Conservation (phyloP, 2,113 vertebrate species). For the Nettapus auritus region DNA sequence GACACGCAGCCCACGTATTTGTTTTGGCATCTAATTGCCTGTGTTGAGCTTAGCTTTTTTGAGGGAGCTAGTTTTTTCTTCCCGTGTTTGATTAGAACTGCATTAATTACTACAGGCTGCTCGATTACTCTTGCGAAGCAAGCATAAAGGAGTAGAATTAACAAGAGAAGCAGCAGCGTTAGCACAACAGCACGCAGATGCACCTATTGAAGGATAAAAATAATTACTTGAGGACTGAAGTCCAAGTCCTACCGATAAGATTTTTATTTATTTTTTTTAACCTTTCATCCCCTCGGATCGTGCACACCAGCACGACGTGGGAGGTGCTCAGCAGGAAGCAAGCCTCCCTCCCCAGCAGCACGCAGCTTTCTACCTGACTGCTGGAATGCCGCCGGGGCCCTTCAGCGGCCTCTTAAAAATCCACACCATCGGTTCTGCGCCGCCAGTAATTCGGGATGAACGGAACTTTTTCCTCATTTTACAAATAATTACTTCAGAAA, state of each 20-base stretch:
- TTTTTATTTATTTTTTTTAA: conserved; percentile 1
- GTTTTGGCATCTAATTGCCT: not conserved
- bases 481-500: not conserved
- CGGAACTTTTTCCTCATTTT: not conserved
- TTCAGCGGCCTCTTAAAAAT: not conserved
- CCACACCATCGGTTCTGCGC: not conserved
- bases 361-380: not conserved
- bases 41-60: not conserved
- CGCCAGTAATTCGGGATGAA: not conserved
- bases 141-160: conserved; percentile 71
- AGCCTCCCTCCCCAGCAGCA: not conserved
- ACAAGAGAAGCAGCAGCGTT: conserved; percentile 43
- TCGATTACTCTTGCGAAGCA: conserved; percentile 62
- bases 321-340: not conserved
- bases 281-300: conserved; percentile 30
- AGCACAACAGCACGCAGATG: conserved; percentile 65
- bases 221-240: conserved; percentile 69
- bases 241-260: conserved; percentile 60
- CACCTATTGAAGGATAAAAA: conserved; percentile 75
- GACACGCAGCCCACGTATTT: not conserved
- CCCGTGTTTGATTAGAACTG: conserved; percentile 42
- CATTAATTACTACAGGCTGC: conserved; percentile 63
- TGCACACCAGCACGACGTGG: not conserved
- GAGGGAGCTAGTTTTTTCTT: not conserved
- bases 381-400: not conserved